These are phyloP conservation scores for Saturnia pavonia DNA, from an alignment of 2,888 invertebrate genomes.

Conservation along the genomic window DNA sequence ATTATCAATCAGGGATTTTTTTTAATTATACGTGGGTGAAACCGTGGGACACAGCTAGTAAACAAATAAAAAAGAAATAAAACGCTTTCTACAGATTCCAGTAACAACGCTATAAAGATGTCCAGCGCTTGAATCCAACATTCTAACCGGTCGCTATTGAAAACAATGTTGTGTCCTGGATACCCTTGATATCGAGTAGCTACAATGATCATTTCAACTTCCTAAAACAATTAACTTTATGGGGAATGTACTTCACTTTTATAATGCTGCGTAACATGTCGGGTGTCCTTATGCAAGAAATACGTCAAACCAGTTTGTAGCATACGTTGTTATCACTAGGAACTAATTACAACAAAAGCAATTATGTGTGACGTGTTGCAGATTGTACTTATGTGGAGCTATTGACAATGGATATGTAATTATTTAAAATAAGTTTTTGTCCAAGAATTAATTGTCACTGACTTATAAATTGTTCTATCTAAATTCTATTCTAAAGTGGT, in stretches of 20 bases:
- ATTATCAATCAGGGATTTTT: too few relatives aligned
- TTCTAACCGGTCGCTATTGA: background rate
- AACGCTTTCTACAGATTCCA: background rate
- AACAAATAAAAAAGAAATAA: background rate
- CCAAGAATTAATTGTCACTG: background rate
- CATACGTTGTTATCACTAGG: background rate
- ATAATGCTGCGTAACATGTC: background rate
- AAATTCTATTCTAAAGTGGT: too few relatives aligned
- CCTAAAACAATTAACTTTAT: background rate
- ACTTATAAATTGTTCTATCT: too few relatives aligned
- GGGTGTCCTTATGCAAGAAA: background rate
- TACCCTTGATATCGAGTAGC: background rate
- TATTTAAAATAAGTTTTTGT: background rate
- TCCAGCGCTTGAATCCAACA: background rate
- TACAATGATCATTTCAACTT: background rate
- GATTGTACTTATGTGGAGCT: background rate
- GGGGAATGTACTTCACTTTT: background rate
- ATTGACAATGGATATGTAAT: slow-evolving; percentile 4
- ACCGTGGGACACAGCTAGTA: too few relatives aligned
- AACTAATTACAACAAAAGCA: slow-evolving; percentile 11
- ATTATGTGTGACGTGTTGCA: background rate
- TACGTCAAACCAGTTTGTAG: background rate
- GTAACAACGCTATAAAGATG: background rate
- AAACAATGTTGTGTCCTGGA: background rate
- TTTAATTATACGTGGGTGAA: too few relatives aligned